These are phyloP conservation scores for Gallinago media DNA, from an alignment of 2,113 vertebrate species.

Conservation along the genomic window DNA sequence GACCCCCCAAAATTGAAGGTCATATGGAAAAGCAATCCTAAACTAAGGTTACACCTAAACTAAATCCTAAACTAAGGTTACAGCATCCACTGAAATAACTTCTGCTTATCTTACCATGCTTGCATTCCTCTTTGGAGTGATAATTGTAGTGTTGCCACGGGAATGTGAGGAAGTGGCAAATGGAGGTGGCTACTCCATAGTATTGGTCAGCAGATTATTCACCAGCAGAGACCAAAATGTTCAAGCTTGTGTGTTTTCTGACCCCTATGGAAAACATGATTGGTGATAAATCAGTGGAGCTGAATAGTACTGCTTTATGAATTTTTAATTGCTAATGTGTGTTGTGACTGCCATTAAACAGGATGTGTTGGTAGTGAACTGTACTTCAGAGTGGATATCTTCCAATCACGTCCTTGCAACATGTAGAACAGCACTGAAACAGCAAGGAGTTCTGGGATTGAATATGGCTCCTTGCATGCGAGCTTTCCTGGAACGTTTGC, in stretches of 20 bases:
- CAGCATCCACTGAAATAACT: not conserved
- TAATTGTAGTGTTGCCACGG: not conserved
- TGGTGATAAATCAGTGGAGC: not conserved
- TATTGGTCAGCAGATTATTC: not conserved
- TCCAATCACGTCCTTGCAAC: slow-evolving; percentile 93
- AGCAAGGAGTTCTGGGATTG: slow-evolving; percentile 92
- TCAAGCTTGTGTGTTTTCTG: not conserved
- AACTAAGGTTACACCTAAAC: not conserved
- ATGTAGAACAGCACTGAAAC: slow-evolving; percentile 90
- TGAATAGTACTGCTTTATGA: not conserved
- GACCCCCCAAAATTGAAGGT: not conserved
- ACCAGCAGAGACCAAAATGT: not conserved
- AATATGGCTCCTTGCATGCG: slow-evolving; percentile 97
- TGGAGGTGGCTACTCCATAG: not conserved
- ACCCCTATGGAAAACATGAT: not conserved
- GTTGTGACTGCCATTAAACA: slow-evolving; percentile 58
- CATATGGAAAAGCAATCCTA: not conserved
- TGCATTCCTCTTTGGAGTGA: not conserved
- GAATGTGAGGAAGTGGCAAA: not conserved
- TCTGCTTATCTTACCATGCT: not conserved
- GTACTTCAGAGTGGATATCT: slow-evolving; percentile 89
- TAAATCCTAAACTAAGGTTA: not conserved
- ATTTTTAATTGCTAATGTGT: not conserved
- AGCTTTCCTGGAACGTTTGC: slow-evolving; percentile 93
- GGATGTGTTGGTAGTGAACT: slow-evolving; percentile 96